Evolutionary conservation across 1,140 invertebrate species (phyloP), one percentile per base, ranked within the genome.

Genomic region (Ceratitis capitata): DNA sequence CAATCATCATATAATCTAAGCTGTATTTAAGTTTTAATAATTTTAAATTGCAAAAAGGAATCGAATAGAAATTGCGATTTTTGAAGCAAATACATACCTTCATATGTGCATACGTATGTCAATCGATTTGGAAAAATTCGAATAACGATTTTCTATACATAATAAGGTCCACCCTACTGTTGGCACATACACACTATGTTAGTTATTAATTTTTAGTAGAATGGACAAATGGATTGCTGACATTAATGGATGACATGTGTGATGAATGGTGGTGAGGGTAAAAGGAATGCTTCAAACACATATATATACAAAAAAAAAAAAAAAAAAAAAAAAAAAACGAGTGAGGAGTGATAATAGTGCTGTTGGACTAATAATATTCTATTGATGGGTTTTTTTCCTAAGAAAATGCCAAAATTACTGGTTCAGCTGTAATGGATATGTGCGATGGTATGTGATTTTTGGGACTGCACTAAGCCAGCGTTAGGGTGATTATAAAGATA

Each of bases 341-440:
- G 0, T 35, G 32, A 16, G 61, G 14, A 29, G 32, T 29, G 61
- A 39, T 69, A 69, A 69, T 69, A 39, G 29, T 32, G 61, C 32
- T 12, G 32, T 12, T 19, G 32, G n/a, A n/a, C n/a, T 32, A 69
- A 69, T 69, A 69, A 69, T 35, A 16, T 35, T 16, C 61, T 19
- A 69, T 69, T 69, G 61, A 69, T 69, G 61, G 16, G n/a, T n/a
- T n/a, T n/a, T 35, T 39, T 69, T 23, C 32, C 26, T 58, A 26
- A 19, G 6, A 56, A 56, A 69, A 29, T 69, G 14, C 12, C 12
- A 35, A 69, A 35, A 39, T 39, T 19, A 32, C 9, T 32, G 35
- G 61, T 29, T 69, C 61, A 69, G 32, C 61, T 39, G 61, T 69
- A 32, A 69, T 69, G 61, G 61, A 69, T 61, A 7, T 69, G 61